Conservation (phyloP, 2,888 invertebrate species). For the Synergus laeviventris region DNA sequence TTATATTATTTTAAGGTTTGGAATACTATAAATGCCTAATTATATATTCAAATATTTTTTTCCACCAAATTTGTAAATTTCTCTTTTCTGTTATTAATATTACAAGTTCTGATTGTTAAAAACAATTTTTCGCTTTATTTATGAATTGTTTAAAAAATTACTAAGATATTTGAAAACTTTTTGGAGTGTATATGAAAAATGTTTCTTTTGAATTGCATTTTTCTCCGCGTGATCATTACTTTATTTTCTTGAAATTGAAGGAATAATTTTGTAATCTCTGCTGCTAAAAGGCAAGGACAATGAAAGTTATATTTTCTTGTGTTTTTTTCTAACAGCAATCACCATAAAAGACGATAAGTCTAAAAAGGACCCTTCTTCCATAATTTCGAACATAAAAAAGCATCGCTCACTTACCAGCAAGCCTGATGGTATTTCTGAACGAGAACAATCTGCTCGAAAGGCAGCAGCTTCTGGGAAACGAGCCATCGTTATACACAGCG, state of each 20-base stretch:
- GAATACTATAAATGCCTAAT: no score
- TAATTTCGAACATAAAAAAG: constrained; percentile 8
- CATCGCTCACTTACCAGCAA: constrained; percentile 23
- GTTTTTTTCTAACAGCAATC: not conserved
- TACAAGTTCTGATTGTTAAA: no score
- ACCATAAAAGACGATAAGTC: not conserved
- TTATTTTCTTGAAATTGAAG: not conserved
- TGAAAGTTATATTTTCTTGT: not conserved
- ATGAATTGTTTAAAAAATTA: no score
- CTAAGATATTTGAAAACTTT: no score
- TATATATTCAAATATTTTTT: no score
- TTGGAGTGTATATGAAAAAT: no score
- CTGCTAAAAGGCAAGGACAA: not conserved
- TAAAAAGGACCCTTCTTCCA: not conserved
- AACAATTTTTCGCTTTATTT: no score
- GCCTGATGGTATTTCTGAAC: constrained; percentile 14
- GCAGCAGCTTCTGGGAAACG: constrained; percentile 20
- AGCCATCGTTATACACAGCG: constrained; percentile 3
- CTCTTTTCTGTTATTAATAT: no score
- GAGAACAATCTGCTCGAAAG: constrained; percentile 30
- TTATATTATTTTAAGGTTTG: no score
- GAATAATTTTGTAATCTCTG: not conserved
- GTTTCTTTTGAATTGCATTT: no score
- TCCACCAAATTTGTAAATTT: no score
- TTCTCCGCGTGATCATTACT: no score